phyloP scores from a whole-genome alignment of 2,888 invertebrate species.

The Temnothorax rugatulus region DNA sequence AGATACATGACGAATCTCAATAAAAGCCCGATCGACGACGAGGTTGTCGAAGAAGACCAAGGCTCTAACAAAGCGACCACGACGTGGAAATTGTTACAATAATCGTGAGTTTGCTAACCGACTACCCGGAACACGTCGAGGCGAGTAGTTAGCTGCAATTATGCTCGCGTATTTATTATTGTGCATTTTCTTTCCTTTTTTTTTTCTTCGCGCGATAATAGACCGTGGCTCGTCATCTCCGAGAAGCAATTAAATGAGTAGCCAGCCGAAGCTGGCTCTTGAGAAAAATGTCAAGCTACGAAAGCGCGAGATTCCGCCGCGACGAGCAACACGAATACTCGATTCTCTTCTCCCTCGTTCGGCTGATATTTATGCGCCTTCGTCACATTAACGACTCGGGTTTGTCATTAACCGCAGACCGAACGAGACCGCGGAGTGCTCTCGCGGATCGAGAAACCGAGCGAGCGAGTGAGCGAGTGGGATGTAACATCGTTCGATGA shows the following conservation, averaged over 20 bases:
- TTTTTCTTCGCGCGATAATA: neutral
- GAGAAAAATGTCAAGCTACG: neutral
- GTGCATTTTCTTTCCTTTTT: neutral
- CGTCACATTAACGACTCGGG: neutral
- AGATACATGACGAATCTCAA: neutral
- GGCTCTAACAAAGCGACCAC: neutral
- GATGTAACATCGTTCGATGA: slow-evolving; percentile 70
- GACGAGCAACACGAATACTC: neutral
- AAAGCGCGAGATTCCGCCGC: neutral
- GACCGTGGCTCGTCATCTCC: neutral
- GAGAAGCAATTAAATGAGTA: neutral
- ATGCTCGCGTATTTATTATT: neutral
- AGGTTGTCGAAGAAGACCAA: too few species aligned
- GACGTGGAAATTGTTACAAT: neutral
- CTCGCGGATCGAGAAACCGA: slow-evolving; percentile 38
- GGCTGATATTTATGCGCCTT: neutral
- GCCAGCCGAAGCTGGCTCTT: neutral
- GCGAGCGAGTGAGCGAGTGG: slow-evolving; percentile 59
- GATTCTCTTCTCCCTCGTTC: neutral
- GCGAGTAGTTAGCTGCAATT: neutral
- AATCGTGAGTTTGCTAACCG: neutral
- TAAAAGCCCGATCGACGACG: neutral
- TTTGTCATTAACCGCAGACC: slow-evolving; percentile 36
- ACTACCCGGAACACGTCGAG: neutral
- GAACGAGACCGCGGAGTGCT: slow-evolving; percentile 27